These are phyloP conservation scores for Ypsolopha scabrella DNA, from an alignment of 2,888 invertebrate genomes.

Conservation along the genomic window DNA sequence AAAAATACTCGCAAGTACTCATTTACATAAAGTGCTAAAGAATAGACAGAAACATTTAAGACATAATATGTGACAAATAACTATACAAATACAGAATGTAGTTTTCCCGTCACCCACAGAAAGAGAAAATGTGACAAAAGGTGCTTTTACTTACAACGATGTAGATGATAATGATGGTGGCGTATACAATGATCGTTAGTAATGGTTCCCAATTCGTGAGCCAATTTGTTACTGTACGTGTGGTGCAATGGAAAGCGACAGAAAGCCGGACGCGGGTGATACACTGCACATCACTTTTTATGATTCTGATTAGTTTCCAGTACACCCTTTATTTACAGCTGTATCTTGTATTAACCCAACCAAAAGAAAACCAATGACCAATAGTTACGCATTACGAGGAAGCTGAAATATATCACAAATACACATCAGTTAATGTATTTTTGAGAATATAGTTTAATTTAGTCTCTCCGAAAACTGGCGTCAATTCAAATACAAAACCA, in stretches of 20 bases:
- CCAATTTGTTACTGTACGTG: constrained; percentile 63
- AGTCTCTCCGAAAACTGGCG: constrained; percentile 4
- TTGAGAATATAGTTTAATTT: neutral
- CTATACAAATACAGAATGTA: no score
- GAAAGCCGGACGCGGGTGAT: constrained; percentile 50
- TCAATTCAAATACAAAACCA: constrained; percentile 55
- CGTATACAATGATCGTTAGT: constrained; percentile 67
- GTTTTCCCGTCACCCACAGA: neutral
- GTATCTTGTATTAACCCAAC: constrained; percentile 72
- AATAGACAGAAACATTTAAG: no score
- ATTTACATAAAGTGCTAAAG: no score
- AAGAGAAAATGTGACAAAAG: constrained; percentile 8
- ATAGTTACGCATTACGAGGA: constrained; percentile 64
- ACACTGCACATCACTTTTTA: constrained; percentile 35
- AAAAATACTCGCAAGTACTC: no score
- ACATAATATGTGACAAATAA: no score
- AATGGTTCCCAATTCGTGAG: constrained; percentile 67
- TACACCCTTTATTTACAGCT: constrained; percentile 65
- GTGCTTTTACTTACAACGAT: constrained; percentile 65
- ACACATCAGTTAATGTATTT: constrained; percentile 39
- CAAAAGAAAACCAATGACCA: constrained; percentile 69
- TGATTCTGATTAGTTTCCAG: constrained; percentile 64
- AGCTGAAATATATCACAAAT: constrained; percentile 68
- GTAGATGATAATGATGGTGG: constrained; percentile 55
- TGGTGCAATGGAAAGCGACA: constrained; percentile 70